Evolutionary conservation across 30 jellyfish, hydroid and myxozoan genomes (phyloP).

Genomic region (Cassiopea andromeda): DNA sequence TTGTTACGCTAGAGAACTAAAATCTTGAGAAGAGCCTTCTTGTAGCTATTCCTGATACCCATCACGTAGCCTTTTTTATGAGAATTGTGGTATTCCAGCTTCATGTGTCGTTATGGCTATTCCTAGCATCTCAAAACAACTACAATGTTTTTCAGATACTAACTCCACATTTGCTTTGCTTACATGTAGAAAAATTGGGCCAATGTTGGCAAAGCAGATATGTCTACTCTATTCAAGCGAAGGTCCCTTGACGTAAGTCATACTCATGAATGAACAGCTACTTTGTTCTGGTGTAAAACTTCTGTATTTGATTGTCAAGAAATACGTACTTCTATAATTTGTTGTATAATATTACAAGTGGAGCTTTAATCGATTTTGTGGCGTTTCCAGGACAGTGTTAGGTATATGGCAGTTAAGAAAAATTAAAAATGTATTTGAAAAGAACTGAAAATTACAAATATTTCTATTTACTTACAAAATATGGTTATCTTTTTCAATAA

Average conservation of each 20-base stretch:
- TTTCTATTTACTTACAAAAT: neutral
- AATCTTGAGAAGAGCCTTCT: too few relatives aligned
- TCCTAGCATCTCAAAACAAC: too few relatives aligned
- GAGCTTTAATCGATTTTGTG: neutral
- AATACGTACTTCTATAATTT: too few relatives aligned
- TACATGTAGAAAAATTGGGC: slow-evolving; percentile 45
- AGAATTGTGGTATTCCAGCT: too few relatives aligned
- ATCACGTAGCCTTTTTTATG: too few relatives aligned
- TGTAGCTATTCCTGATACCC: too few relatives aligned
- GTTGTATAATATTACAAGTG: neutral
- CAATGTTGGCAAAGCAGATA: slow-evolving; percentile 44
- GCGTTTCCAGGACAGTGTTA: too few relatives aligned
- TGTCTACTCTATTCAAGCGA: slow-evolving; percentile 32
- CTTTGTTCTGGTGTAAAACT: neutral
- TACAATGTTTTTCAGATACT: neutral
- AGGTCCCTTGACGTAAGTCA: slow-evolving; percentile 26
- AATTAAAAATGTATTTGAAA: neutral
- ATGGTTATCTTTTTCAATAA: neutral
- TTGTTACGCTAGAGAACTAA: too few relatives aligned
- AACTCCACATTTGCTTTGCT: neutral
- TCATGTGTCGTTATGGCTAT: too few relatives aligned
- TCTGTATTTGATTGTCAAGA: too few relatives aligned
- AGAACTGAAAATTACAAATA: neutral
- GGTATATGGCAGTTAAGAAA: neutral
- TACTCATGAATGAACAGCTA: neutral